Percentiles rank a stretch among this genome's conserved stretches.
Evolutionary conservation across 1,140 invertebrate species (phyloP).

Genomic region (Drosophila varians): DNA sequence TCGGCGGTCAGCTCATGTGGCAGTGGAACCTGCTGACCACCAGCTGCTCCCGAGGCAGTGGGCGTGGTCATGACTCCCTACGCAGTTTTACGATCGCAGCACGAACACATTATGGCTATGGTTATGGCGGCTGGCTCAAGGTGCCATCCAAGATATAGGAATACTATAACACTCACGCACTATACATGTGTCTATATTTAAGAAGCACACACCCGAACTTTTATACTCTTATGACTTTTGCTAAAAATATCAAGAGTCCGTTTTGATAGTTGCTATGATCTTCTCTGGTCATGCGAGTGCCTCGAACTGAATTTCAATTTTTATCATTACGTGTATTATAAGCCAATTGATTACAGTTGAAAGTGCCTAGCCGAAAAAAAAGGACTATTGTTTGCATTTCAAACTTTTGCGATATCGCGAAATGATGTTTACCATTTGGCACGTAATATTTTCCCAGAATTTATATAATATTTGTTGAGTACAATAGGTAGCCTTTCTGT

Average conservation of each 20-base stretch:
- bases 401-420: background rate
- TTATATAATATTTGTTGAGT: background rate
- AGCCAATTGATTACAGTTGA: conserved; percentile 1
- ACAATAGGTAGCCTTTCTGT: too few relatives aligned
- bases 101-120: conserved; percentile 24
- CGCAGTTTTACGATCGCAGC: conserved; percentile 1
- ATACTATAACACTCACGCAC: conserved; percentile 31
- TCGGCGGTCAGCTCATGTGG: conserved; percentile 81
- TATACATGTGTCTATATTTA: conserved; percentile 12
- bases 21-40: conserved; percentile 37
- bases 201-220: conserved; percentile 33
- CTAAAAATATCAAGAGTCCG: conserved; percentile 62
- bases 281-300: background rate
- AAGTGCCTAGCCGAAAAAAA: background rate
- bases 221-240: conserved; percentile 41
- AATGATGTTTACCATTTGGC: background rate
- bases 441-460: background rate
- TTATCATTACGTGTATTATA: conserved; percentile 24
- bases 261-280: conserved; percentile 31
- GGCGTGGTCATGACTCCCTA: conserved; percentile 23
- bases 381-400: background rate
- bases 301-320: conserved; percentile 29
- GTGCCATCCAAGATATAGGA: conserved; percentile 27
- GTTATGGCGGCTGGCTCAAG: conserved; percentile 24
- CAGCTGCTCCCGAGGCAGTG: background rate